Percentiles rank a stretch among this genome's conserved stretches.
These are phyloP conservation scores for Mythimna ferrago DNA, from an alignment of 2,888 invertebrate species.

Conservation along the genomic window DNA sequence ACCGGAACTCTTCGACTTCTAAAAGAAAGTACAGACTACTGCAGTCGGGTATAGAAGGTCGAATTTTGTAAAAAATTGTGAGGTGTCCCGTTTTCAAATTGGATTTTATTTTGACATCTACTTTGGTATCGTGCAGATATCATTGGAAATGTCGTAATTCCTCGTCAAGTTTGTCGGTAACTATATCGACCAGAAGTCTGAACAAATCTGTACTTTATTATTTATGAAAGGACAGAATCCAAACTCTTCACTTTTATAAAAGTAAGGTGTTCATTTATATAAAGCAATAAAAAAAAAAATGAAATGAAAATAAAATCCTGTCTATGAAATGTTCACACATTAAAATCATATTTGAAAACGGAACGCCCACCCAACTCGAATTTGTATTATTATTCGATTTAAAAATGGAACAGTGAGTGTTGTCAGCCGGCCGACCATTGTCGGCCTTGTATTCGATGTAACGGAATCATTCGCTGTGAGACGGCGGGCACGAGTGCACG, in stretches of 20 bases:
- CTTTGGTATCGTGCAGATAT: not conserved
- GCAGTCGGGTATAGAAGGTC: conserved; percentile 1
- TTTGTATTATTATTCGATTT: conserved; percentile 61
- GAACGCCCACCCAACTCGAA: conserved; percentile 59
- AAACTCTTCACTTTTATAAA: conserved; percentile 37
- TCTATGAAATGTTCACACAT: conserved; percentile 43
- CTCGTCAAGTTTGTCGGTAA: not conserved
- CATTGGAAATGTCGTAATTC: conserved; percentile 8
- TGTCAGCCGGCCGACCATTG: conserved; percentile 45
- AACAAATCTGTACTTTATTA: conserved; percentile 34
- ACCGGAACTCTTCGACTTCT: conserved; percentile 86
- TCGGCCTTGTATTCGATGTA: conserved; percentile 37
- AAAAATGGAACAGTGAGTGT: conserved; percentile 50
- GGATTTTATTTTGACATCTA: conserved; percentile 23
- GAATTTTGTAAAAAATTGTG: conserved; percentile 52
- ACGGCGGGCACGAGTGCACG: conserved; percentile 42
- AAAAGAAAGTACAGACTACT: conserved; percentile 48
- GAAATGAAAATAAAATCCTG: conserved; percentile 54
- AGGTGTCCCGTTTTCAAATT: conserved; percentile 38
- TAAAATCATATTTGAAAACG: conserved; percentile 59
- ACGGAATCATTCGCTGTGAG: conserved; percentile 38
- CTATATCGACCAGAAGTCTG: not conserved
- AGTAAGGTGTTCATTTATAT: conserved; percentile 42
- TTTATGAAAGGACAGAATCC: conserved; percentile 22
- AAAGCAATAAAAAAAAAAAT: conserved; percentile 43